Conservation (phyloP, 1,140 invertebrate species). For the Drosophila kepulauana region DNA sequence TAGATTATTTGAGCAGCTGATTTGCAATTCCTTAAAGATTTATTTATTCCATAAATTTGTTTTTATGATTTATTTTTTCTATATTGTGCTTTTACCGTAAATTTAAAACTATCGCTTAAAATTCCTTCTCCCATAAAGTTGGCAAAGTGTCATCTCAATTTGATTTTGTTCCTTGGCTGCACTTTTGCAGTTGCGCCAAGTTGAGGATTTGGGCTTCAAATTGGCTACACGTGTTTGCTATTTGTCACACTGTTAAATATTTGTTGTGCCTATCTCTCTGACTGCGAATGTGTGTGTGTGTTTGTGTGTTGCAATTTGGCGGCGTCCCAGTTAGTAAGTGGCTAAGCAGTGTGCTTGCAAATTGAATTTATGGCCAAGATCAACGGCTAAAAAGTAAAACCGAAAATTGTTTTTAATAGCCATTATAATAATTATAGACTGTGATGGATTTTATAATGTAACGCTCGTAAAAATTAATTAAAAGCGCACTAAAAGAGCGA, state of each 20-base stretch:
- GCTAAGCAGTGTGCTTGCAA: slow-evolving; percentile 20
- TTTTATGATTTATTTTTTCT: neutral
- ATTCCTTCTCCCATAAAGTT: neutral
- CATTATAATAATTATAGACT: slow-evolving; percentile 31
- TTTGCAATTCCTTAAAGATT: too few relatives aligned
- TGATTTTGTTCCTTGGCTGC: neutral
- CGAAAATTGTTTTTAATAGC: slow-evolving; percentile 22
- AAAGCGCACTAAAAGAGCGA: slow-evolving; percentile 25
- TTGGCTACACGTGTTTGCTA: slow-evolving; percentile 31
- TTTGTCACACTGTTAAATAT: slow-evolving; percentile 31
- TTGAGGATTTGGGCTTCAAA: slow-evolving; percentile 18
- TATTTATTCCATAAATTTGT: neutral
- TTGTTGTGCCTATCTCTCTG: slow-evolving; percentile 3
- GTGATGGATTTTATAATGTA: slow-evolving; percentile 35
- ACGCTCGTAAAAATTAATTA: slow-evolving; percentile 41
- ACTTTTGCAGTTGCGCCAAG: neutral
- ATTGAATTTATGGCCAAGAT: slow-evolving; percentile 35
- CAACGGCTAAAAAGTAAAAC: slow-evolving; percentile 27
- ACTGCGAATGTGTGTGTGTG: slow-evolving; percentile 8
- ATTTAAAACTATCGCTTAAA: slow-evolving; percentile 5
- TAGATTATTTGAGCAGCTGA: too few relatives aligned
- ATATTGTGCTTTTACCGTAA: too few relatives aligned
- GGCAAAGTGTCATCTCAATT: slow-evolving; percentile 8
- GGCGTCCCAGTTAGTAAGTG: slow-evolving; percentile 17
- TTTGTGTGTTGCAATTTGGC: slow-evolving; percentile 1